These are phyloP conservation scores for Crepidodera aurea DNA, from an alignment of 2,888 invertebrate genomes.

Conservation along the genomic window DNA sequence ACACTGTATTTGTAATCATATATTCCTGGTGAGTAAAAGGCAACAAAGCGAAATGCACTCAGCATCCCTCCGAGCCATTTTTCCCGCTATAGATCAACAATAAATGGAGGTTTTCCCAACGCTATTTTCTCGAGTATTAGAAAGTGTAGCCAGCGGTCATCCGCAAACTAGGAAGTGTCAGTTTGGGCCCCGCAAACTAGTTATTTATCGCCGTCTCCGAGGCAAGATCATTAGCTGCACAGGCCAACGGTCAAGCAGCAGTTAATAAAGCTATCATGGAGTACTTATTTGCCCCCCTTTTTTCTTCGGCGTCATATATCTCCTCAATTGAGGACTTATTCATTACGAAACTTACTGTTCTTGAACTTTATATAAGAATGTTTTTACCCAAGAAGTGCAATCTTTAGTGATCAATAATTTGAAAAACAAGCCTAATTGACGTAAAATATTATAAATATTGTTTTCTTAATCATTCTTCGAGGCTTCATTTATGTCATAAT, in stretches of 20 bases:
- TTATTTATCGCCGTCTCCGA: conserved; percentile 57
- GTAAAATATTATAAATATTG: no score
- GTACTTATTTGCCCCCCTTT: conserved; percentile 45
- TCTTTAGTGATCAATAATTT: no score
- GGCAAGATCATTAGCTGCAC: conserved; percentile 52
- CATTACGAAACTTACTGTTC: no score
- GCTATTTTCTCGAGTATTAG: conserved; percentile 40
- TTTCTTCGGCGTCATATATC: background rate
- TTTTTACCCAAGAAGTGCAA: no score
- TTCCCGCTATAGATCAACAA: conserved; percentile 38
- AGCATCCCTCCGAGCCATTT: conserved; percentile 30
- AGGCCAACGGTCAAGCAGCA: conserved; percentile 51
- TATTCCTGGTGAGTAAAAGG: conserved; percentile 3
- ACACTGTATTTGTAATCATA: background rate
- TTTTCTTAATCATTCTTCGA: no score
- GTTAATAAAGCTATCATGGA: conserved; percentile 58
- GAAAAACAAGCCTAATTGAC: no score
- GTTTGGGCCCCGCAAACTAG: conserved; percentile 48
- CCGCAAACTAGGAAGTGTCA: conserved; percentile 53
- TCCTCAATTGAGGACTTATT: background rate
- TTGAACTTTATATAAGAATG: no score
- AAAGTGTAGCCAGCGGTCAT: conserved; percentile 49
- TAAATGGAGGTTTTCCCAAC: conserved; percentile 39
- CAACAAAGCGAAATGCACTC: conserved; percentile 27
- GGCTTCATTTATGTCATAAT: no score